These are phyloP conservation scores for Aelia acuminata DNA, from an alignment of 2,888 invertebrate species.

Conservation along the genomic window DNA sequence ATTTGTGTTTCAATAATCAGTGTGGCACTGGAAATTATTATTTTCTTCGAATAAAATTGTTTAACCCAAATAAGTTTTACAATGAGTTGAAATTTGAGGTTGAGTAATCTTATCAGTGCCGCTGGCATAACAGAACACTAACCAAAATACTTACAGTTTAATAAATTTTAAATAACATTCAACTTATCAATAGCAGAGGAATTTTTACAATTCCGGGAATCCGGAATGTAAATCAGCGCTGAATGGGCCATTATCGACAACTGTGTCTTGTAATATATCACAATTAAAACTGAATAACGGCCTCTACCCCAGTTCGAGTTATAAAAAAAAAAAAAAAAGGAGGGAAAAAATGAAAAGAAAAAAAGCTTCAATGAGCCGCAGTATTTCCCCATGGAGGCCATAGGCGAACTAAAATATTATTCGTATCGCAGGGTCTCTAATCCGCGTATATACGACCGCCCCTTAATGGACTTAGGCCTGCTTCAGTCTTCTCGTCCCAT, in stretches of 20 bases:
- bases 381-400: neutral
- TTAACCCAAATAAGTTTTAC: no score
- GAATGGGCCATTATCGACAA: slow-evolving; percentile 4
- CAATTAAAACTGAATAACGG: slow-evolving; percentile 43
- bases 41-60: no score
- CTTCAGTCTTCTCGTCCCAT: neutral
- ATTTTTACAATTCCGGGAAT: neutral
- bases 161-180: neutral
- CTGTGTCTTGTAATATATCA: slow-evolving; percentile 20
- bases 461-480: neutral
- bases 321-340: neutral
- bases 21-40: no score
- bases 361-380: slow-evolving; percentile 16
- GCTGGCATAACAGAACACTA: no score
- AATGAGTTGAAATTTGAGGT: no score
- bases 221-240: neutral
- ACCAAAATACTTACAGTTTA: no score
- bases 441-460: neutral
- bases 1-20: no score
- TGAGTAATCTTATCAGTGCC: no score
- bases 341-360: neutral
- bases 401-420: slow-evolving; percentile 22
- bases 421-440: neutral
- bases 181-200: neutral
- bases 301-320: neutral